These are phyloP conservation scores for Drosophila flavopinicola DNA, from an alignment of 2,888 invertebrate species.

Conservation along the genomic window DNA sequence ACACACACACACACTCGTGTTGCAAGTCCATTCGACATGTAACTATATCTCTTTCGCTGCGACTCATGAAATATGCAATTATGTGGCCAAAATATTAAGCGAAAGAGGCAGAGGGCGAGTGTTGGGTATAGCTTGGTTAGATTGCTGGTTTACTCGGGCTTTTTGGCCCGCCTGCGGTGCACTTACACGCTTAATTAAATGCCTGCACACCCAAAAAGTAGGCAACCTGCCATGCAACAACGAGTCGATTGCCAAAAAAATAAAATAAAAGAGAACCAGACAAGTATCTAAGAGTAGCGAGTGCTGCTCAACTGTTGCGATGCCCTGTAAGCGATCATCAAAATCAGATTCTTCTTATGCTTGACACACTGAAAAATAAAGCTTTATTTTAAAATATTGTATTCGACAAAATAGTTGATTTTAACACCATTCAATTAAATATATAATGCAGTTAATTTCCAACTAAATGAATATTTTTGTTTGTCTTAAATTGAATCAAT, in stretches of 20 bases:
- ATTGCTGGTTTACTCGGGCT: slow-evolving; percentile 18
- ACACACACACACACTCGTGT: background rate
- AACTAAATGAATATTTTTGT: no score
- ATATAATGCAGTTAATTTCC: no score
- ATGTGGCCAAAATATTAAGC: slow-evolving; percentile 41
- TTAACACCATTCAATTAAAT: no score
- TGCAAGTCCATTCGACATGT: background rate
- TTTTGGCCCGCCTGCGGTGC: slow-evolving; percentile 43
- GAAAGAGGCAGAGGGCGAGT: background rate
- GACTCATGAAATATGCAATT: slow-evolving; percentile 56
- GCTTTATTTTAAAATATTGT: no score
- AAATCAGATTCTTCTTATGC: no score
- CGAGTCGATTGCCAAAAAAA: slow-evolving; percentile 34
- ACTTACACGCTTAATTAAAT: slow-evolving; percentile 77
- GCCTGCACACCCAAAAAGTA: slow-evolving; percentile 56
- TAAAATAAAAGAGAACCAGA: slow-evolving; percentile 6
- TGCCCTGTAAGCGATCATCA: background rate
- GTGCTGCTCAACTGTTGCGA: background rate
- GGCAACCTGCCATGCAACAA: slow-evolving; percentile 66
- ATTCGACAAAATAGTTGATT: no score
- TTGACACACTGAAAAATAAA: no score
- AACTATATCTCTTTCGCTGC: slow-evolving; percentile 15
- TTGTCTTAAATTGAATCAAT: no score
- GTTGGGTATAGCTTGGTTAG: no score
- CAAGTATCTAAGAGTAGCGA: background rate